These are phyloP conservation scores for Spea multiplicata DNA, from an alignment of 2,113 vertebrate species.

Conservation along the genomic window DNA sequence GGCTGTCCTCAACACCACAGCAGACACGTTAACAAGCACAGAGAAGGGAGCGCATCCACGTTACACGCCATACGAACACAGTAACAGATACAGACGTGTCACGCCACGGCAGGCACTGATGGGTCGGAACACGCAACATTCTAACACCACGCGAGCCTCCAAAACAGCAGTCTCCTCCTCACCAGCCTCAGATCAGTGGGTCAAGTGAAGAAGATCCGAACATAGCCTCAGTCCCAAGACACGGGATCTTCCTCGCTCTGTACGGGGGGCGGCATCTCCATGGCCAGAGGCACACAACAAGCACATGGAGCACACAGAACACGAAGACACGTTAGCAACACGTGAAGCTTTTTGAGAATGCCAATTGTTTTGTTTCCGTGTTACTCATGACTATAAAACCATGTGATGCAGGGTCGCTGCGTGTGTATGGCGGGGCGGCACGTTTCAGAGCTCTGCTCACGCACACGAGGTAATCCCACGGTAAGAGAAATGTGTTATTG, in stretches of 20 bases:
- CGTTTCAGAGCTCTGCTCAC: conserved; percentile 87
- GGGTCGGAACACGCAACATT: conserved; percentile 36
- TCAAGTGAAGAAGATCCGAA: conserved; percentile 56
- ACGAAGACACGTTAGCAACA: conserved; percentile 55
- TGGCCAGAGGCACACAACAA: conserved; percentile 63
- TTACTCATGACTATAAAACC: conserved; percentile 80
- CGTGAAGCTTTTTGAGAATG: conserved; percentile 40
- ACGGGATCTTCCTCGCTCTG: conserved; percentile 58
- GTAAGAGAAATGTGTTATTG: conserved; percentile 73
- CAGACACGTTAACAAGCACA: conserved; percentile 54
- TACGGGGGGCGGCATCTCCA: conserved; percentile 61
- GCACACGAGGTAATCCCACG: conserved; percentile 75
- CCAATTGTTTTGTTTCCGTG: conserved; percentile 38
- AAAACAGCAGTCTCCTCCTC: conserved; percentile 58
- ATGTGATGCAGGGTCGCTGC: conserved; percentile 95
- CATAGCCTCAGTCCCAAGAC: conserved; percentile 64
- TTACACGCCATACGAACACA: conserved; percentile 41
- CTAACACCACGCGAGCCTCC: conserved; percentile 51
- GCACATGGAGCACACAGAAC: conserved; percentile 67
- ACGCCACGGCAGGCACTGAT: conserved; percentile 31
- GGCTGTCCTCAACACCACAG: conserved; percentile 58
- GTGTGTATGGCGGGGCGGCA: conserved; percentile 88
- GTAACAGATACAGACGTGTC: conserved; percentile 42
- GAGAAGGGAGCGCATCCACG: conserved; percentile 52
- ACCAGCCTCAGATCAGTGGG: conserved; percentile 17